phyloP scores from a whole-genome alignment of 2,113 vertebrate genomes.

The Microcebus jonahi region DNA sequence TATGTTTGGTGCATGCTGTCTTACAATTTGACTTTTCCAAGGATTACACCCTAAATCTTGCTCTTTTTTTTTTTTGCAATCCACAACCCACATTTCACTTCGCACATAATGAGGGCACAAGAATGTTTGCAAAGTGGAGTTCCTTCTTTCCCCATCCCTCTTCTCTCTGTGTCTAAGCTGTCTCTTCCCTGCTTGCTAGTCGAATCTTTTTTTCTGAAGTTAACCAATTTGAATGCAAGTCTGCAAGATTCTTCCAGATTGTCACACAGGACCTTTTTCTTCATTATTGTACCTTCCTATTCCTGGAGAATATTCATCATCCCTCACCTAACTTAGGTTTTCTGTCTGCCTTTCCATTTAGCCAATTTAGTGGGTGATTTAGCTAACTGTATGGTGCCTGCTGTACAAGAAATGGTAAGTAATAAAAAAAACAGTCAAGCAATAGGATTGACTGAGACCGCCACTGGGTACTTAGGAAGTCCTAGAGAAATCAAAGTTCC shows the following conservation, averaged over 20 bases:
- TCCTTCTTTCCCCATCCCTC: neutral
- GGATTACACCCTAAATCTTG: neutral
- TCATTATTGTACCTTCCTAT: constrained; percentile 44
- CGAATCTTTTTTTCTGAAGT: constrained; percentile 25
- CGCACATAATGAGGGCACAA: neutral
- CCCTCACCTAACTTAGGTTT: constrained; percentile 47
- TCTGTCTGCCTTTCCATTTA: constrained; percentile 68
- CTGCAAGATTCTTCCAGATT: constrained; percentile 2
- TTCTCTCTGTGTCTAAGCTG: neutral
- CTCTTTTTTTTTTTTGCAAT: neutral
- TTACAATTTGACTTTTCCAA: neutral
- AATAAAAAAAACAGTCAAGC: constrained; percentile 37
- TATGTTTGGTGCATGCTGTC: neutral
- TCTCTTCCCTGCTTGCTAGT: neutral
- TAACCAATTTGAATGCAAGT: constrained; percentile 22
- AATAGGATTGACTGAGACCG: neutral
- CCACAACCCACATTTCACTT: neutral
- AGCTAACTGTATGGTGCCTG: constrained; percentile 34
- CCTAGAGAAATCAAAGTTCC: constrained; percentile 2
- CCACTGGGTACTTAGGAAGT: neutral
- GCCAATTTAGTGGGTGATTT: constrained; percentile 58
- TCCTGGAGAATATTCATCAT: constrained; percentile 57
- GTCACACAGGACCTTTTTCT: constrained; percentile 39
- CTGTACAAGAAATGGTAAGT: neutral
- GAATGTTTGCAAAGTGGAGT: constrained; percentile 11